Conservation (phyloP, 1,140 invertebrate genomes). For the Atta cephalotes region DNA sequence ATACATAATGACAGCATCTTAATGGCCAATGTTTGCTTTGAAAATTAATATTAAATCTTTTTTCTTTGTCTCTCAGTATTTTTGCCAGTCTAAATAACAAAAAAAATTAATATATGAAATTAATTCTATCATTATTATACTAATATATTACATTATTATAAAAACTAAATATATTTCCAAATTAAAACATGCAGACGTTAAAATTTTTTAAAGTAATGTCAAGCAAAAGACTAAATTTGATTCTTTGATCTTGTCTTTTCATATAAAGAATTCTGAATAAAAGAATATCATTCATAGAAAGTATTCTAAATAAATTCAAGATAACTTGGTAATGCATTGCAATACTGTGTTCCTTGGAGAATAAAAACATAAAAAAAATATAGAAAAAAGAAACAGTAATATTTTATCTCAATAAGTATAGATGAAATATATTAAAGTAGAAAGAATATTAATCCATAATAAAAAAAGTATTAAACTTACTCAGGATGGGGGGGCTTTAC, state of each 20-base stretch:
- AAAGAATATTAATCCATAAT: neutral
- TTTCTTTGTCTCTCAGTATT: neutral
- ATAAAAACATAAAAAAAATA: neutral
- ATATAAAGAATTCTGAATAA: neutral
- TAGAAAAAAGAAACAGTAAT: neutral
- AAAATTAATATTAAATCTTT: constrained; percentile 72
- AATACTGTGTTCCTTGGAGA: neutral
- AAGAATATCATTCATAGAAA: neutral
- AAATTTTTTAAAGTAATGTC: neutral
- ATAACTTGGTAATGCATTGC: neutral
- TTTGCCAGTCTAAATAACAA: constrained; percentile 54
- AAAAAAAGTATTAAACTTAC: constrained; percentile 30
- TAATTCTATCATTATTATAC: neutral
- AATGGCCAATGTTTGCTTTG: constrained; percentile 58
- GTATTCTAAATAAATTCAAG: neutral
- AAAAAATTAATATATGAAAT: constrained; percentile 33
- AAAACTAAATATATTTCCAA: constrained; percentile 6
- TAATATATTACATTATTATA: neutral
- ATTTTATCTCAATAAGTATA: neutral
- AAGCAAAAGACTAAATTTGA: neutral
- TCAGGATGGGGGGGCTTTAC: neutral
- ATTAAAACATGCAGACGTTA: neutral
- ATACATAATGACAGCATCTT: constrained; percentile 72
- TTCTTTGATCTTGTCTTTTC: neutral
- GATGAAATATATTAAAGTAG: neutral